A percentile compares a stretch with the other conserved stretches of the same genome.
Evolutionary conservation across 1,140 invertebrate genomes (phyloP).

Genomic region (Drosophila tani): DNA sequence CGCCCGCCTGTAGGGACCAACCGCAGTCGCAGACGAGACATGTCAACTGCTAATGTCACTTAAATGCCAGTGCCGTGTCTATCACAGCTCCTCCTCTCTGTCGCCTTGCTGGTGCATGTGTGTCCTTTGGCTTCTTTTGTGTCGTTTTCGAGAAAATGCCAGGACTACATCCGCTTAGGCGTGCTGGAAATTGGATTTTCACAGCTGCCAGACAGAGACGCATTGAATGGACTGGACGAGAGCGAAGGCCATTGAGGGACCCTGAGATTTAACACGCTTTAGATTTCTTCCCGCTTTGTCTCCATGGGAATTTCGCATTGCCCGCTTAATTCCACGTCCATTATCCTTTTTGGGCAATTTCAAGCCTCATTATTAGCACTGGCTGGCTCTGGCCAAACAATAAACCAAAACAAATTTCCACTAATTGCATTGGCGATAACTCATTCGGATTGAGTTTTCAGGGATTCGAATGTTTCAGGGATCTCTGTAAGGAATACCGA

Average conservation of each 20-base stretch:
- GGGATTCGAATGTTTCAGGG: background rate
- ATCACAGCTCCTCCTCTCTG: constrained; percentile 37
- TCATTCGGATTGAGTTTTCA: constrained; percentile 48
- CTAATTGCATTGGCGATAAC: constrained; percentile 48
- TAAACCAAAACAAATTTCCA: constrained; percentile 50
- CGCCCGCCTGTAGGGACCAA: constrained; percentile 53
- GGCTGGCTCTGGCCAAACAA: constrained; percentile 17
- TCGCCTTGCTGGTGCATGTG: constrained; percentile 36
- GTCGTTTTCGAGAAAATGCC: constrained; percentile 39
- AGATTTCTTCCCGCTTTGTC: constrained; percentile 28
- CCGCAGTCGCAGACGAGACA: constrained; percentile 67
- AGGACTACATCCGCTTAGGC: constrained; percentile 72
- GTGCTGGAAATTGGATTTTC: constrained; percentile 76
- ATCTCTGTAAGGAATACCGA: background rate
- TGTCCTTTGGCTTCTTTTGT: constrained; percentile 56
- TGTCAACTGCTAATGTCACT: constrained; percentile 71
- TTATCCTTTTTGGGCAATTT: constrained; percentile 54
- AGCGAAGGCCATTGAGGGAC: constrained; percentile 49
- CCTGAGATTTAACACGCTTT: constrained; percentile 71
- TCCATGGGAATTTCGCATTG: constrained; percentile 38
- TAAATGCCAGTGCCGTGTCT: constrained; percentile 72
- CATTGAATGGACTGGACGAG: constrained; percentile 29
- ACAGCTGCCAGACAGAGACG: constrained; percentile 68
- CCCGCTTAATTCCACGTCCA: constrained; percentile 19
- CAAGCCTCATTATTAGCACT: constrained; percentile 70